phyloP scores from a whole-genome alignment of 2,888 invertebrate genomes.

The Sialis lutaria region DNA sequence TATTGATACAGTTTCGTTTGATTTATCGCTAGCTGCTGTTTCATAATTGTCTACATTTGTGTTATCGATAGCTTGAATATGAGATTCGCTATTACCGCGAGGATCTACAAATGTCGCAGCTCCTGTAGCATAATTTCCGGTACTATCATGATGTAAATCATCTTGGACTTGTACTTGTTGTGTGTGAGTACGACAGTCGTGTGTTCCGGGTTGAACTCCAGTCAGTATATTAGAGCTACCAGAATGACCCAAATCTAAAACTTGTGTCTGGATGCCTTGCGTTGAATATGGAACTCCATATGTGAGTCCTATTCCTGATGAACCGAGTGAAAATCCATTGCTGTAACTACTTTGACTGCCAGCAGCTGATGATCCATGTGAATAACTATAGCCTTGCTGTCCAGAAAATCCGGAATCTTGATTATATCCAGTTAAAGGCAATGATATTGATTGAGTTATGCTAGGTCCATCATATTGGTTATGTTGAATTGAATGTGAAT shows the following conservation, averaged over 20 bases:
- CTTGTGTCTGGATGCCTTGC: not conserved
- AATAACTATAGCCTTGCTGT: not conserved
- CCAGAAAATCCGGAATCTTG: not conserved
- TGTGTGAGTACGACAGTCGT: not conserved
- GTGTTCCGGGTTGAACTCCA: not conserved
- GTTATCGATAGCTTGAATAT: not conserved
- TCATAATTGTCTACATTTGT: not conserved
- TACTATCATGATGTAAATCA: not conserved
- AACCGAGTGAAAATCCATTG: not conserved
- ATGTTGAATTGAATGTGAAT: not conserved
- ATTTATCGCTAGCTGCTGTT: not conserved
- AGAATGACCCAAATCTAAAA: not conserved
- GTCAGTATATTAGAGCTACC: not conserved
- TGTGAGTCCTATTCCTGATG: not conserved
- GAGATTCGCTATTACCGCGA: not conserved
- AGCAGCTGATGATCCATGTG: not conserved
- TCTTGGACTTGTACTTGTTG: not conserved
- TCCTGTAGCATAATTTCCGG: not conserved
- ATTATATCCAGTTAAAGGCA: not conserved
- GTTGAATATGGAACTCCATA: not conserved
- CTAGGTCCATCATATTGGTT: not conserved
- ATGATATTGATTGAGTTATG: not conserved
- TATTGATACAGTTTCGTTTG: not conserved
- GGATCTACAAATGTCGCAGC: not conserved
- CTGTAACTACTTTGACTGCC: not conserved